Evolutionary conservation across 64 coral and sea anemone genomes (phyloP).

Genomic region (Montipora cactus): DNA sequence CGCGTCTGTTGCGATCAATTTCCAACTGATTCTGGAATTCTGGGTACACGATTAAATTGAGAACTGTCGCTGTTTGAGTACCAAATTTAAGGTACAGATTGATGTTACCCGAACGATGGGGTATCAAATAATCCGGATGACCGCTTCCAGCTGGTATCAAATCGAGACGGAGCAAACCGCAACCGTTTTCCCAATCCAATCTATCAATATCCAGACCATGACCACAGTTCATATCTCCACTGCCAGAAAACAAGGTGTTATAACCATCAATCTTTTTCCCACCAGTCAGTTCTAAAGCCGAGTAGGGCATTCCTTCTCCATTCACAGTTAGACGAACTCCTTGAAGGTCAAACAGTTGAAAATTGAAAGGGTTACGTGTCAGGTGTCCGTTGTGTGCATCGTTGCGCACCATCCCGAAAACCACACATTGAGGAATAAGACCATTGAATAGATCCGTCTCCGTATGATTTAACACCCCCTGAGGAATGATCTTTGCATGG

Average conservation of each 20-base stretch:
- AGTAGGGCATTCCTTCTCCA: conserved; percentile 36
- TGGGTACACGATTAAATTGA: conserved; percentile 41
- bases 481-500: not conserved
- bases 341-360: conserved; percentile 6
- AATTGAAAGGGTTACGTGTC: conserved; percentile 27
- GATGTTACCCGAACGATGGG: not conserved
- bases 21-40: conserved; percentile 16
- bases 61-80: not conserved
- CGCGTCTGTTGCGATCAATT: not conserved
- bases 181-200: too few relatives aligned
- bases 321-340: not conserved
- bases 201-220: not conserved
- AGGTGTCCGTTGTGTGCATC: conserved; percentile 9
- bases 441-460: conserved; percentile 10
- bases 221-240: conserved; percentile 24
- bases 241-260: conserved; percentile 34
- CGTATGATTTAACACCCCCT: not conserved
- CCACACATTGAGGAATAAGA: conserved; percentile 14
- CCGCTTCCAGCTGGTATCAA: conserved; percentile 40
- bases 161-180: not conserved
- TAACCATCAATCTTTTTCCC: conserved; percentile 32
- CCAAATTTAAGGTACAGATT: not conserved
- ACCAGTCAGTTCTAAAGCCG: not conserved
- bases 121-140: not conserved
- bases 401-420: conserved; percentile 17